phyloP scores from a whole-genome alignment of 2,797 vertebrate species.

The Sphenopsis melanotis region DNA sequence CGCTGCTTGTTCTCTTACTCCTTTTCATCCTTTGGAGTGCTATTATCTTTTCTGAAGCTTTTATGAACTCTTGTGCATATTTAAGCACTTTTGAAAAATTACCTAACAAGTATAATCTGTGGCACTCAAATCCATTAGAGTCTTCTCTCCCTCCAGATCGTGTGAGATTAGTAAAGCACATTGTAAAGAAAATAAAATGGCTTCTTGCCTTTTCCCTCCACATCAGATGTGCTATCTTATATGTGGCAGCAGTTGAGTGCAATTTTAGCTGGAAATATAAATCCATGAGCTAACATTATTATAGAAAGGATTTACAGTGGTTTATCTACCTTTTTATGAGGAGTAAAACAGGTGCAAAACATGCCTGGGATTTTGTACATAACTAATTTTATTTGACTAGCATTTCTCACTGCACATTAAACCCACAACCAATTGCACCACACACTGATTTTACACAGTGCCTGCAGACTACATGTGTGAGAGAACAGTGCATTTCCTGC shows the following conservation, averaged over 20 bases:
- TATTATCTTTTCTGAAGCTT: not conserved
- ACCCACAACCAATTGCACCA: accelerated
- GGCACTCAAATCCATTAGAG: not conserved
- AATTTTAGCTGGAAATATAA: not conserved
- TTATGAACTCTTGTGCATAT: not conserved
- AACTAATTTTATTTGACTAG: not conserved
- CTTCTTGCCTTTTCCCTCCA: not conserved
- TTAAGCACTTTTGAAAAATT: conserved; percentile 4
- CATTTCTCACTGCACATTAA: not conserved
- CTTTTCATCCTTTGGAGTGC: not conserved
- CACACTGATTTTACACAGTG: not conserved
- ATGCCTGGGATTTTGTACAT: not conserved
- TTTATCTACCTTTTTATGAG: not conserved
- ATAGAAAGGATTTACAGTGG: not conserved
- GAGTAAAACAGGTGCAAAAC: not conserved
- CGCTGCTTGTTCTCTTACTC: not conserved
- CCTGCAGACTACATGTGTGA: not conserved
- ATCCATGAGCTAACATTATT: not conserved
- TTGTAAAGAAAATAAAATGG: not conserved
- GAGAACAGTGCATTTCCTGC: not conserved
- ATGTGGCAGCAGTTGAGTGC: not conserved
- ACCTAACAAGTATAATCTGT: not conserved
- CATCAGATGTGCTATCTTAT: not conserved
- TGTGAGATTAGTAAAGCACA: not conserved
- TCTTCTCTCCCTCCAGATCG: not conserved